phyloP scores from a whole-genome alignment of 2,797 vertebrate species.

The Manis pentadactyla region DNA sequence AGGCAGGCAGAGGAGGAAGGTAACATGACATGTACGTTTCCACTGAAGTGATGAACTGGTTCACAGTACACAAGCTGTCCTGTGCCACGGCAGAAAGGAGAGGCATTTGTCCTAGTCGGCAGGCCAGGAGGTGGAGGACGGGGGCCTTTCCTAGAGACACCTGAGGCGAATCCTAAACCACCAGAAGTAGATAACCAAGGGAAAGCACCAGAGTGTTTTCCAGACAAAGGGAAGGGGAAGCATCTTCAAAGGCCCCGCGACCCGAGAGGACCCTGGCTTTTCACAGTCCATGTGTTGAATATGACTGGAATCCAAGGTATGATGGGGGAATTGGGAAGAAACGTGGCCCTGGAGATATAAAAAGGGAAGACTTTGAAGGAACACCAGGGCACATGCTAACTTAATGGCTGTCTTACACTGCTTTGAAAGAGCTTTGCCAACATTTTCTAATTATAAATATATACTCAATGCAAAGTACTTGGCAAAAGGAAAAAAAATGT shows the following conservation, averaged over 20 bases:
- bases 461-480: background rate
- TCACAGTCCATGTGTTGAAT: background rate
- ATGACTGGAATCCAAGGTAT: background rate
- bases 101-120: background rate
- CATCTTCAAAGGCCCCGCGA: background rate
- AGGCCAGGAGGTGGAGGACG: background rate
- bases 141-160: background rate
- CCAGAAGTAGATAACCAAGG: background rate
- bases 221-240: background rate
- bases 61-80: background rate
- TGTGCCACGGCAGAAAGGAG: background rate
- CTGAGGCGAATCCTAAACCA: background rate
- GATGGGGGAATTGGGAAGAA: background rate
- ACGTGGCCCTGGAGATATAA: background rate
- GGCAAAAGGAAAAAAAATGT: background rate
- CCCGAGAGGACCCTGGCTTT: background rate
- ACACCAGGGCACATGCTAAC: background rate
- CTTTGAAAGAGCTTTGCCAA: background rate
- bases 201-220: background rate
- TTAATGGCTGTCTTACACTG: background rate
- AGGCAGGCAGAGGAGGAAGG: background rate
- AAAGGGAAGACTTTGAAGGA: background rate
- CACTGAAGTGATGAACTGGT: background rate
- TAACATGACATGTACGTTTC: background rate
- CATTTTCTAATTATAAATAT: background rate